These are phyloP conservation scores for Noctua pronuba DNA, from an alignment of 2,888 invertebrate genomes.

Conservation along the genomic window DNA sequence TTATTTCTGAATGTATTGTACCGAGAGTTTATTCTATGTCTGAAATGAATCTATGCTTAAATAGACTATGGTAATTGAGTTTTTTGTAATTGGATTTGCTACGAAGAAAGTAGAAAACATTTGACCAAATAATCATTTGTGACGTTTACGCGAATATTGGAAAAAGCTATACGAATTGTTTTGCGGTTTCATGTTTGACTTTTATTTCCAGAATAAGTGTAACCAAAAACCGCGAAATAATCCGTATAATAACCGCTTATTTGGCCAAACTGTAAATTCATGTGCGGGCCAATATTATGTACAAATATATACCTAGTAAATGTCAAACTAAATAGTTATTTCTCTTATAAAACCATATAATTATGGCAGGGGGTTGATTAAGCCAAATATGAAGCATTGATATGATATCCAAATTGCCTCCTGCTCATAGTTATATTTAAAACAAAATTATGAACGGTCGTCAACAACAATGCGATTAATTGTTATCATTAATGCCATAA, in stretches of 20 bases:
- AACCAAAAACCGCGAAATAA: slow-evolving; percentile 31
- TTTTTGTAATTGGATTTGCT: slow-evolving; percentile 59
- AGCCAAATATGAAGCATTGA: slow-evolving; percentile 45
- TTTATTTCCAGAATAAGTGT: slow-evolving; percentile 21
- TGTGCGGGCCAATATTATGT: slow-evolving; percentile 56
- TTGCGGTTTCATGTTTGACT: slow-evolving; percentile 13
- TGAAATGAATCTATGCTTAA: slow-evolving; percentile 65
- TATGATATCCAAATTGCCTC: slow-evolving; percentile 43
- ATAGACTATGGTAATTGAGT: slow-evolving; percentile 57
- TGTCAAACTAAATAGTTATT: slow-evolving; percentile 35
- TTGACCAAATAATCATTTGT: slow-evolving; percentile 60
- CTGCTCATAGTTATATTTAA: slow-evolving; percentile 42
- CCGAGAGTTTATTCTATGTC: slow-evolving; percentile 63
- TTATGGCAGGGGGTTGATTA: slow-evolving; percentile 36
- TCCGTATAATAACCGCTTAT: slow-evolving; percentile 41
- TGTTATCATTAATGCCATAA: slow-evolving; percentile 67
- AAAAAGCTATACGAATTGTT: slow-evolving; percentile 23
- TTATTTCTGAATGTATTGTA: slow-evolving; percentile 68
- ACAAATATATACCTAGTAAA: slow-evolving; percentile 58
- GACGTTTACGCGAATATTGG: slow-evolving; percentile 26
- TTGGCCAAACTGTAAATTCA: slow-evolving; percentile 58
- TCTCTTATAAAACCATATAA: slow-evolving; percentile 11
- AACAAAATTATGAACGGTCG: slow-evolving; percentile 35
- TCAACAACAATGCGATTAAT: slow-evolving; percentile 53
- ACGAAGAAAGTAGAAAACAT: slow-evolving; percentile 40